Percentiles rank a stretch among this genome's conserved stretches.
Conservation (phyloP, 1,140 invertebrate genomes). For the Caligus rogercresseyi region DNA sequence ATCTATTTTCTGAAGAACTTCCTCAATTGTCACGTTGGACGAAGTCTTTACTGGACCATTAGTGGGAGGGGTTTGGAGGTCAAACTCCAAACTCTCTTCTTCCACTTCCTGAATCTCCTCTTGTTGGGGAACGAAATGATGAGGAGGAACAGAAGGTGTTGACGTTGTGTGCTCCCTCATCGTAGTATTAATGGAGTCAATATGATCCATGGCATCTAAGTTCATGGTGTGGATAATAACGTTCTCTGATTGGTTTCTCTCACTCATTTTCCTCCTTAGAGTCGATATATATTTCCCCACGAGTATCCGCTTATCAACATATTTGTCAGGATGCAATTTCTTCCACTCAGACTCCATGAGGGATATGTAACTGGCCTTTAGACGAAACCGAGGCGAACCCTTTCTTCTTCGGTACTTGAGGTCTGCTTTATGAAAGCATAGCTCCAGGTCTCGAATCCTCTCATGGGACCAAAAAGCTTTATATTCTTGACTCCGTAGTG, state of each 20-base stretch:
- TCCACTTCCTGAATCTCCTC: not conserved
- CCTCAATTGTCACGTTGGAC: not conserved
- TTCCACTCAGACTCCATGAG: constrained; percentile 7
- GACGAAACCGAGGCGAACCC: too few relatives aligned
- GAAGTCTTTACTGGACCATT: too few relatives aligned
- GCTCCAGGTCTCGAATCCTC: not conserved
- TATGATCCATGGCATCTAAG: not conserved
- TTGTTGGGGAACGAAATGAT: not conserved
- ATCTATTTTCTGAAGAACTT: not conserved
- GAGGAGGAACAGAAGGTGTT: too few relatives aligned
- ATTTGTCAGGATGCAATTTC: not conserved
- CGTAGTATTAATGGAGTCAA: not conserved
- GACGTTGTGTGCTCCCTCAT: not conserved
- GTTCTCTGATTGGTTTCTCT: not conserved
- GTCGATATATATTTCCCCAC: not conserved
- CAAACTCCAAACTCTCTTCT: too few relatives aligned
- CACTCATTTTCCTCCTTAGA: not conserved
- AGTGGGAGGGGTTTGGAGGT: too few relatives aligned
- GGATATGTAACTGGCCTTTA: not conserved
- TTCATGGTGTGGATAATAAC: not conserved
- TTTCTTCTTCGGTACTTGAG: not conserved
- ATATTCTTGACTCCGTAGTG: constrained; percentile 6
- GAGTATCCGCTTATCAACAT: not conserved
- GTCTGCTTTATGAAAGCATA: not conserved
- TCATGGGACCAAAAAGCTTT: not conserved